phyloP scores from a whole-genome alignment of 1,140 invertebrate genomes.

The Scaptomyza pallida region DNA sequence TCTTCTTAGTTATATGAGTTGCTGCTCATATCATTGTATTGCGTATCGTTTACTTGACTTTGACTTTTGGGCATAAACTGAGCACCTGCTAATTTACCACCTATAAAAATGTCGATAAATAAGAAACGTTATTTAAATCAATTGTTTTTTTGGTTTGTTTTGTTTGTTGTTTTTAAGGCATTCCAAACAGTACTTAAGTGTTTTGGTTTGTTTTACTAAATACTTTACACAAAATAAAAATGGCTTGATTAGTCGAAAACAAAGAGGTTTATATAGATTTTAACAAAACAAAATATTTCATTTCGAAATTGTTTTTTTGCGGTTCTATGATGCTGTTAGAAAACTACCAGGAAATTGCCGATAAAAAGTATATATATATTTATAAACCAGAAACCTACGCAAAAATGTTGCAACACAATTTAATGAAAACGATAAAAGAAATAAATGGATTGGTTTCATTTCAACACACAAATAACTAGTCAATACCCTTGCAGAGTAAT shows the following conservation, averaged over 20 bases:
- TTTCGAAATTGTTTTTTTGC: conserved; percentile 26
- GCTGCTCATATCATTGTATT: conserved; percentile 74
- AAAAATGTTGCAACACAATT: conserved; percentile 10
- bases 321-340: conserved; percentile 45
- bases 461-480: background rate
- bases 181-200: conserved; percentile 45
- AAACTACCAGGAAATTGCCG: conserved; percentile 40
- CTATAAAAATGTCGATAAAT: conserved; percentile 83
- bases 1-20: conserved; percentile 72
- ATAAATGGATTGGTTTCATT: conserved; percentile 2
- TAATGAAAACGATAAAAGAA: conserved; percentile 17
- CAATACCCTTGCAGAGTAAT: conserved; percentile 9
- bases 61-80: conserved; percentile 78
- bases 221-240: conserved; percentile 36
- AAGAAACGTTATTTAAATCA: conserved; percentile 74
- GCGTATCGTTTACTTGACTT: conserved; percentile 82
- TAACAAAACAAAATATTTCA: conserved; percentile 29
- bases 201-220: conserved; percentile 26
- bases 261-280: conserved; percentile 1
- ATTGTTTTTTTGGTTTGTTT: conserved; percentile 11
- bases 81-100: conserved; percentile 81
- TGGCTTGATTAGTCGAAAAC: conserved; percentile 24
- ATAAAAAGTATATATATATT: conserved; percentile 28
- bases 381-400: conserved; percentile 32
- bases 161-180: conserved; percentile 5